Evolutionary conservation across 2,888 invertebrate genomes (phyloP).

Genomic region (Drosophila mimica): DNA sequence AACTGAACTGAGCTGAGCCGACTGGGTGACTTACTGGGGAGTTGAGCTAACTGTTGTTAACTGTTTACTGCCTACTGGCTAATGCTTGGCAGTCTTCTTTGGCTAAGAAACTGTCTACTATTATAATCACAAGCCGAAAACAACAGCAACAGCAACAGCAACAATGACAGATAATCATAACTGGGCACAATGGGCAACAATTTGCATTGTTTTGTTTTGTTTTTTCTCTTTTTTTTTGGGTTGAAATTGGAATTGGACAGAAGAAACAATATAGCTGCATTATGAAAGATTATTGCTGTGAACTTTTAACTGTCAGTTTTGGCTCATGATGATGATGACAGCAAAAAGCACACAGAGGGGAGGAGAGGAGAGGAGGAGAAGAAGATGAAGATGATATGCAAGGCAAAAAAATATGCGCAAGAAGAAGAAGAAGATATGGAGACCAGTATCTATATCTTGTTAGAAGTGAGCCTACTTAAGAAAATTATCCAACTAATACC

Average conservation of each 20-base stretch:
- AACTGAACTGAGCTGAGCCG: constrained; percentile 44
- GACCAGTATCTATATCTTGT: neutral
- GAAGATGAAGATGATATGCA: neutral
- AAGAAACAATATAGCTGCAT: constrained; percentile 52
- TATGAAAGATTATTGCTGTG: constrained; percentile 71
- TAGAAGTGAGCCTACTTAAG: neutral
- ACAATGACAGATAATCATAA: constrained; percentile 75
- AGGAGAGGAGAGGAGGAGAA: neutral
- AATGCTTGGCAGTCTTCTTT: constrained; percentile 30
- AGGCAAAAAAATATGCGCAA: neutral
- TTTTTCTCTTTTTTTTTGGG: neutral
- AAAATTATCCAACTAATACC: neutral
- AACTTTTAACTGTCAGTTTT: constrained; percentile 52
- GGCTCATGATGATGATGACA: constrained; percentile 1
- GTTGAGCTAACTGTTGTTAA: constrained; percentile 20
- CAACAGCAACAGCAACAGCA: constrained; percentile 30
- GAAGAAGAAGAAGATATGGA: neutral
- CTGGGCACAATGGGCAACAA: constrained; percentile 73
- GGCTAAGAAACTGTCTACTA: constrained; percentile 47
- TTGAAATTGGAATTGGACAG: constrained; percentile 6
- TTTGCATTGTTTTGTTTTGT: constrained; percentile 56
- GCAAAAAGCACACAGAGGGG: neutral
- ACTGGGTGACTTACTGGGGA: constrained; percentile 60
- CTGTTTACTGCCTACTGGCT: constrained; percentile 19
- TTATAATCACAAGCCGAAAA: constrained; percentile 39